Conservation (phyloP, 2,113 vertebrate genomes). For the Syrrhaptes paradoxus region DNA sequence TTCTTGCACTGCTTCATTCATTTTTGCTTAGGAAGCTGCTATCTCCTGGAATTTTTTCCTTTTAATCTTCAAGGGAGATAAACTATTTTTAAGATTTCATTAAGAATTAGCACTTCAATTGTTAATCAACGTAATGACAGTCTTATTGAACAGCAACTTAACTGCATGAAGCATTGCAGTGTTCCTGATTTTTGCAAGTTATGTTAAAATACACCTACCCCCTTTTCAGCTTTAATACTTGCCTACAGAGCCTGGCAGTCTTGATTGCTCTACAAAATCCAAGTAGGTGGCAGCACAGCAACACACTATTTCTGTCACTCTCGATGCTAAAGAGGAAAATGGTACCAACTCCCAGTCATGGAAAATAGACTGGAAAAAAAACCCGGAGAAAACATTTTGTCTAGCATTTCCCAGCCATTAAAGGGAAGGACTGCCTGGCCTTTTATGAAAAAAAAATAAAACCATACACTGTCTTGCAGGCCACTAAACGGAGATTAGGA, state of each 20-base stretch:
- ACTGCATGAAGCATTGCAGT: background rate
- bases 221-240: conserved; percentile 47
- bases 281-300: conserved; percentile 66
- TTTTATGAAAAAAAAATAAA: background rate
- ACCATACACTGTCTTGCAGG: background rate
- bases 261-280: conserved; percentile 31
- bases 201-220: conserved; percentile 52
- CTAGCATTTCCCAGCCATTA: background rate
- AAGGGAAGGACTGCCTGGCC: background rate
- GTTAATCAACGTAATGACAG: conserved; percentile 24
- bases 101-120: conserved; percentile 18
- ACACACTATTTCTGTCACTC: conserved; percentile 60
- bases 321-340: conserved; percentile 28
- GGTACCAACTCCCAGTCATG: conserved; percentile 5
- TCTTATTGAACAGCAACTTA: background rate
- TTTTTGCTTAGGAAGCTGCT: background rate
- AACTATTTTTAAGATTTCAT: background rate
- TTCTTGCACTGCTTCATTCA: background rate
- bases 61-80: conserved; percentile 1
- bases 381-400: background rate
- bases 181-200: conserved; percentile 35
- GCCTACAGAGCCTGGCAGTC: conserved; percentile 50
- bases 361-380: background rate
- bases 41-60: background rate
- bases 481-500: background rate